Evolutionary conservation across 2,113 vertebrate species (phyloP).

Genomic region (Clarias gariepinus): DNA sequence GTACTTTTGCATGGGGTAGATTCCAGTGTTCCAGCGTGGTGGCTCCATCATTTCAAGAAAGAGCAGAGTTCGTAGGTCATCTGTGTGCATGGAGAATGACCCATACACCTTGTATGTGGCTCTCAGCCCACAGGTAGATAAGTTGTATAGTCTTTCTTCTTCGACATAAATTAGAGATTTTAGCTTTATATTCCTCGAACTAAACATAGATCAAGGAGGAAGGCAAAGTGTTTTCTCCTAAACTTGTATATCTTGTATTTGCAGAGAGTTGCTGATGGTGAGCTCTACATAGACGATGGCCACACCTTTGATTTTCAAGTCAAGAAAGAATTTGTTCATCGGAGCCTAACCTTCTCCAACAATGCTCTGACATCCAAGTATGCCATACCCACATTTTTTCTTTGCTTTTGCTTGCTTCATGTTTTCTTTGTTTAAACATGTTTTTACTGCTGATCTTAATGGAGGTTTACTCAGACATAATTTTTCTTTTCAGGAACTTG

Average conservation of each 20-base stretch:
- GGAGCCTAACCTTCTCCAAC: constrained; percentile 76
- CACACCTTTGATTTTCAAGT: constrained; percentile 83
- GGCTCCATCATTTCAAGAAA: constrained; percentile 86
- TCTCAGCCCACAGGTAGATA: constrained; percentile 75
- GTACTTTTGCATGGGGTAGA: constrained; percentile 64
- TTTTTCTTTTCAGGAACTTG: constrained; percentile 68
- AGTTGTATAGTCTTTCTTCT: not conserved
- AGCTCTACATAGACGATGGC: constrained; percentile 86
- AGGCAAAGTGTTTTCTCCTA: not conserved
- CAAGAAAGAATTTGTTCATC: constrained; percentile 75
- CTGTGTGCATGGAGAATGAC: constrained; percentile 83
- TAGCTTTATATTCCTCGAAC: not conserved
- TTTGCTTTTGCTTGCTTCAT: not conserved
- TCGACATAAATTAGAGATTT: not conserved
- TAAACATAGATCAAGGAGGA: not conserved
- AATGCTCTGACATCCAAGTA: constrained; percentile 82
- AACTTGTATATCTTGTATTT: constrained; percentile 17
- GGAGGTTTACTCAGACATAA: not conserved
- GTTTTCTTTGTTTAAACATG: not conserved
- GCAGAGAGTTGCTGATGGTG: constrained; percentile 83
- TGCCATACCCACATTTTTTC: not conserved
- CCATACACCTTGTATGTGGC: constrained; percentile 87
- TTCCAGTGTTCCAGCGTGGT: constrained; percentile 87
- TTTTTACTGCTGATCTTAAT: not conserved
- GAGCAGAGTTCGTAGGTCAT: constrained; percentile 81